Evolutionary conservation across 2,888 invertebrate species (phyloP), one percentile per base, ranked within the genome.

Genomic region (Onthophagus sagittarius): DNA sequence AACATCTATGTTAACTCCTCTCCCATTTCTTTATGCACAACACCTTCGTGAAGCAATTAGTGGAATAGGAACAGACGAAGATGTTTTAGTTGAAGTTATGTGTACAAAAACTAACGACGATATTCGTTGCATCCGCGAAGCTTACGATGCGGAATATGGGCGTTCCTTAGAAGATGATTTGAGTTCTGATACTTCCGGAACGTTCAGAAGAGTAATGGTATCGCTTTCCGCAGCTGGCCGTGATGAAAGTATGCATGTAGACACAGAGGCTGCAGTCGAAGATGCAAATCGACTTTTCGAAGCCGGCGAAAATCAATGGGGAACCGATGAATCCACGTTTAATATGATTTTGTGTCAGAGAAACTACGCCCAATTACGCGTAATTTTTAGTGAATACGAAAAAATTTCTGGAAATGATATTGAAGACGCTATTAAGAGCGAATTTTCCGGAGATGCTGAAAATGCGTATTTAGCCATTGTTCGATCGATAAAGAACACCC

Each of bases 1-100:
- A 90, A 95, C 62, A 87, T 90, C 62, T 91, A 94, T 9, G 91
- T 88, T 14, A 89, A 91, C 77, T 91, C 91, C 0, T 94, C 94
- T 86, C 91, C 89, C 95, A 3, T 89, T 92, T 53, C 89, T 88
- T 11, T 95, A 95, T 88, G 95, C 95, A 0, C 92, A 92, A 77
- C 86, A 90, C 1, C 88, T 96, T 23, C 89, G 94, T 11, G 93
- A 92, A 79, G 96, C 96, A 0, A 96, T 96, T 95, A 96, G 95
- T 86, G 96, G 96, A 71, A 91, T 94, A 78, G 95, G 97, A 39
- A 97, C 97, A 0, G 94, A 97, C 77, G 94, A 94, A 84, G 94
- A 93, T 78, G 92, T 92, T 11, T 89, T 97, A 72, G 93, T 97
- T 74, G 97, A 97, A 85, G 92, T 96, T 72, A 88, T 97, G 83